Conservation (phyloP, 2,888 invertebrate species). For the Noctuana brunneofusca region DNA sequence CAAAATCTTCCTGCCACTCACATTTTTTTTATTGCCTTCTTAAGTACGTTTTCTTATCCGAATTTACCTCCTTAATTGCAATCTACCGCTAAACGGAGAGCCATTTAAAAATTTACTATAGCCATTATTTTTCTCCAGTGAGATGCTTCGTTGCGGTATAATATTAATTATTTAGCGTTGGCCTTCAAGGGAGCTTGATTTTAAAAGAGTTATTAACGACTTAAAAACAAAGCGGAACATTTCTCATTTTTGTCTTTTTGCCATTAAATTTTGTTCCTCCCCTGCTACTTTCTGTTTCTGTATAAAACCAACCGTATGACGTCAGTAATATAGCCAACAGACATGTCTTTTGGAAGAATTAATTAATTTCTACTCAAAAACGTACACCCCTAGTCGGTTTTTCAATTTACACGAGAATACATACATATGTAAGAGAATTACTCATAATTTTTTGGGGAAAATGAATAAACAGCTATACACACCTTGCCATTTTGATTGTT, state of each 20-base stretch:
- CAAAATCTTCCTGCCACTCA: constrained; percentile 37
- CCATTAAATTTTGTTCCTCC: constrained; percentile 7
- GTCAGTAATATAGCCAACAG: constrained; percentile 6
- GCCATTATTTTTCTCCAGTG: constrained; percentile 52
- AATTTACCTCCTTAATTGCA: constrained; percentile 48
- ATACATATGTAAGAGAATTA: constrained; percentile 63
- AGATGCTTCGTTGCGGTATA: constrained; percentile 38
- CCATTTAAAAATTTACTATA: constrained; percentile 58
- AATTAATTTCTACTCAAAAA: constrained; percentile 36
- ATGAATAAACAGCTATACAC: constrained; percentile 76
- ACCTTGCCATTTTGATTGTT: constrained; percentile 79
- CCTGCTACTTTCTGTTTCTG: constrained; percentile 19
- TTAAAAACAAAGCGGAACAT: constrained; percentile 46
- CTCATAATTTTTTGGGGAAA: constrained; percentile 64
- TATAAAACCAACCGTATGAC: constrained; percentile 32
- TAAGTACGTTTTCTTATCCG: constrained; percentile 38
- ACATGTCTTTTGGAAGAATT: constrained; percentile 7
- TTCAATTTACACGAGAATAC: constrained; percentile 39
- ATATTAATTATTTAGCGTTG: constrained; percentile 62
- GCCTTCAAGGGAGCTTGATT: constrained; percentile 50
- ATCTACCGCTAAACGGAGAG: constrained; percentile 52
- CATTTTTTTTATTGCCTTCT: constrained; percentile 38
- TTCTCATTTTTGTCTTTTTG: constrained; percentile 16
- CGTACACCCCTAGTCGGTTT: constrained; percentile 39
- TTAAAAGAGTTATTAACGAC: constrained; percentile 54